These are phyloP conservation scores for Marasmarcha lunaedactyla DNA, from an alignment of 2,888 invertebrate genomes.

Conservation along the genomic window DNA sequence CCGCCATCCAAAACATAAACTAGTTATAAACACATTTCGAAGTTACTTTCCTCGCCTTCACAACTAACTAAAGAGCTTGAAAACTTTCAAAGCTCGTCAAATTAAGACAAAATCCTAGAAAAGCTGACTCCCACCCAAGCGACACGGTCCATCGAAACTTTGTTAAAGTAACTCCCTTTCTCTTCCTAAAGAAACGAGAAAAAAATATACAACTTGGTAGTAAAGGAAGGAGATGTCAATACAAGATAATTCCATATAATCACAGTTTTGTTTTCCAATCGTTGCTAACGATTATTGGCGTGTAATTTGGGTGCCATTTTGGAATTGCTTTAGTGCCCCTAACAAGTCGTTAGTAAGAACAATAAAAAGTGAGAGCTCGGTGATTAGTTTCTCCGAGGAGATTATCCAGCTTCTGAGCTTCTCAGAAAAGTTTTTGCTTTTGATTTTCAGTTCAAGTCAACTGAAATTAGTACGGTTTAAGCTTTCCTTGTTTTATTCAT, in stretches of 20 bases:
- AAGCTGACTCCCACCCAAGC: conserved; percentile 31
- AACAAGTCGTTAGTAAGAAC: conserved; percentile 62
- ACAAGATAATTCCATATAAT: conserved; percentile 68
- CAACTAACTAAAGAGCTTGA: conserved; percentile 16
- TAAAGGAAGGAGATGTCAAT: conserved; percentile 32
- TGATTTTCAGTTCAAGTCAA: not conserved
- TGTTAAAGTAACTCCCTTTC: conserved; percentile 66
- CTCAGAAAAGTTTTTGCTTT: conserved; percentile 3
- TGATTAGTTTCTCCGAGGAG: conserved; percentile 34
- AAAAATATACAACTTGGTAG: conserved; percentile 21
- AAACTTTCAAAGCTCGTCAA: conserved; percentile 19
- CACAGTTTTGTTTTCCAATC: conserved; percentile 78
- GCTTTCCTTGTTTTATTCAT: no score
- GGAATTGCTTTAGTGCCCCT: conserved; percentile 61
- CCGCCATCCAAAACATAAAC: no score
- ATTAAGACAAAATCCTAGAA: conserved; percentile 14
- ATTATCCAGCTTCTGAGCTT: no score
- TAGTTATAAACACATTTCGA: no score
- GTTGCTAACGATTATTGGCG: conserved; percentile 75
- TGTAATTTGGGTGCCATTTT: conserved; percentile 71
- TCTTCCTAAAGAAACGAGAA: conserved; percentile 40
- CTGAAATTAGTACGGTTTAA: no score
- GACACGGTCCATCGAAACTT: conserved; percentile 60
- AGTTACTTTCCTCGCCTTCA: no score
- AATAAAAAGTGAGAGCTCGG: conserved; percentile 47